Base-by-base conservation (phyloP, 2,888 invertebrate species). In the Stenolophus ochropezus region DNA sequence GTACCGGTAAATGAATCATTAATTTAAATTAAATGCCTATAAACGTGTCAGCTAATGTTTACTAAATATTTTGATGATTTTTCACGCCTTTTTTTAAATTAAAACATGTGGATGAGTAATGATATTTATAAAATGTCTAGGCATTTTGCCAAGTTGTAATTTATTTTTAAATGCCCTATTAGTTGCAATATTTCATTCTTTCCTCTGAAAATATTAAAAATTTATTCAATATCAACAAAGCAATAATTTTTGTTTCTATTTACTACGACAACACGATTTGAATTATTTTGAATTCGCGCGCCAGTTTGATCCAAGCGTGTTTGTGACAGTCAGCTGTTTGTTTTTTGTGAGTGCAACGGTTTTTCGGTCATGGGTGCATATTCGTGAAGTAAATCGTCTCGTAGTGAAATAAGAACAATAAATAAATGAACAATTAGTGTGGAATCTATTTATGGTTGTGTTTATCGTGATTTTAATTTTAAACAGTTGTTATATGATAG, bases 41-140 rank as follows among this genome's bases (percentile, higher is more conserved):
- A 61, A 61, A 61, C 23, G 2, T 61, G 25, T 61, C 61, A 61
- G n/a, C 61, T n/a, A 1, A 20, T 56, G 21, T 56, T 56, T 21
- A 8, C 4, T 21, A 53, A 53, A 21, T 21, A 53, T 21, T 53
- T 53, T 61, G 8, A 25, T 14, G 23, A 21, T 2, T 56, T 14
- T 25, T 21, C 23, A 61, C 61, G 11, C 61, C 61, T n/a, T 14
- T n/a, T 61, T 61, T 61, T 25, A 61, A 58, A 61, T 25, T n/a
- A 61, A 61, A 61, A 61, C 25, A 25, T 61, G 25, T 25, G 61
- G 6, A 21, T 71, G 21, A 71, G 16, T 42, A 71, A 71, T 33
- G 65, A 25, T 65, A 65, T 65, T 65, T 65, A 65, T 65, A 65
- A 71, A 42, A 42, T 71, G 42, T 71, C 42, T 42, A 71, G 42